Base-by-base conservation (phyloP, 2,113 vertebrate species). In the Neogale vison region DNA sequence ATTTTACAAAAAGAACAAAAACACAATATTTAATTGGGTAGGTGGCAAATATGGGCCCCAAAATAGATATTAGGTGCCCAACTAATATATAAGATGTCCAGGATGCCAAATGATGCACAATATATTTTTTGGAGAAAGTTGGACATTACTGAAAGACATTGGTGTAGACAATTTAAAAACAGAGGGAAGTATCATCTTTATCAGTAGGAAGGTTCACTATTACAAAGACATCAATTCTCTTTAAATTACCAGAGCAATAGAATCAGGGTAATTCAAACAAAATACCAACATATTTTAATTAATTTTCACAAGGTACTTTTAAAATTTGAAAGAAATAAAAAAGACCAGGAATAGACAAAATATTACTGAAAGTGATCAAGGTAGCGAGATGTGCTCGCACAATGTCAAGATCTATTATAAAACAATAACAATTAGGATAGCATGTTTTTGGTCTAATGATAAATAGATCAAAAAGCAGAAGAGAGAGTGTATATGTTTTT, bases 271-370 rank as follows among this genome's bases (percentile, higher is more conserved):
- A 88, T 87, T 93, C 52, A 74, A 95, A 91, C 17, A 77, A 92
- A 92, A 77, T 86, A 86, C 20, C 36, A 71, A 76, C 18, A 95
- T 7, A 42, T 82, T 86, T 93, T 82, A 39, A 95, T 87, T 92
- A 91, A 88, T 95, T 71, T 74, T 85, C 42, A 63, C 21, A 47
- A 85, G 26, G 11, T 88, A 65, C 3, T 76, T 88, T 82, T 61
- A 77, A 95, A 42, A 82, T 72, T 42, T 83, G 4, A 69, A 67
- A 31, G 59, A 12, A 61, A 94, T 90, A 86, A 65, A 80, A 80
- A 86, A 82, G 39, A 34, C 15, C 42, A 34, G 52, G 5, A 61
- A 71, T 36, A 87, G 42, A 67, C 24, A 90, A 81, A 50, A 50
- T 67, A 81, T 72, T 55, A 69, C 34, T 90, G 7, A 81, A 81